phyloP scores from a whole-genome alignment of 2,113 vertebrate genomes.

The Herpailurus yagouaroundi region DNA sequence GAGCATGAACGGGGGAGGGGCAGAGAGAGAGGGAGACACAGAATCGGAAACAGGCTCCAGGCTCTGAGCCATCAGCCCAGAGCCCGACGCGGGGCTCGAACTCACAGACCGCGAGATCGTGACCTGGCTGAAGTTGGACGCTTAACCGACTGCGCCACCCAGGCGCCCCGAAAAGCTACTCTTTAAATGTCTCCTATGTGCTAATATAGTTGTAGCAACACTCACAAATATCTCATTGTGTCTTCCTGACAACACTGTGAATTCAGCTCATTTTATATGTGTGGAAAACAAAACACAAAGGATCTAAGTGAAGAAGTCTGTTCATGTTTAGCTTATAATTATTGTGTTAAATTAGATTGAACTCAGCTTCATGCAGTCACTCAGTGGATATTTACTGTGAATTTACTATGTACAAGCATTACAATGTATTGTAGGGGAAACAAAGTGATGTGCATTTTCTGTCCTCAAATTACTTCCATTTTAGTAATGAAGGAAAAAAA shows the following conservation, averaged over 20 bases:
- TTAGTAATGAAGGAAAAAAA: background rate
- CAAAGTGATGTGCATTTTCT: background rate
- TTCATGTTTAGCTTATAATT: constrained; percentile 13
- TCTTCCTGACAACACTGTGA: background rate
- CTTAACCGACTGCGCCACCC: too few species aligned
- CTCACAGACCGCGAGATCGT: too few species aligned
- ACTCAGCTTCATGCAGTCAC: background rate
- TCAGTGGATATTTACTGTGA: background rate
- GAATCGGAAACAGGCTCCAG: too few species aligned
- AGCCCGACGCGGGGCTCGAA: too few species aligned
- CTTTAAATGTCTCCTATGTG: background rate
- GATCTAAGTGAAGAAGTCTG: background rate
- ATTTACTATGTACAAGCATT: background rate
- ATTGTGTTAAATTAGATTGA: background rate
- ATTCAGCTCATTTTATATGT: constrained; percentile 19
- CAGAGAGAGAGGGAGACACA: too few species aligned
- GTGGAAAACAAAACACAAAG: constrained; percentile 45
- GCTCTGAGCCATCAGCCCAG: too few species aligned
- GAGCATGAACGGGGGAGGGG: too few species aligned
- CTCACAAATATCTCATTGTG: background rate
- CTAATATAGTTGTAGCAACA: background rate
- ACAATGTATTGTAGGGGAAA: background rate
- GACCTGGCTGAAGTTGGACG: too few species aligned
- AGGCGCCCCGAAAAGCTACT: background rate
- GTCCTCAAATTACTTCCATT: constrained; percentile 27